Conservation (phyloP, 2,797 vertebrate genomes). For the Thunnus albacares region DNA sequence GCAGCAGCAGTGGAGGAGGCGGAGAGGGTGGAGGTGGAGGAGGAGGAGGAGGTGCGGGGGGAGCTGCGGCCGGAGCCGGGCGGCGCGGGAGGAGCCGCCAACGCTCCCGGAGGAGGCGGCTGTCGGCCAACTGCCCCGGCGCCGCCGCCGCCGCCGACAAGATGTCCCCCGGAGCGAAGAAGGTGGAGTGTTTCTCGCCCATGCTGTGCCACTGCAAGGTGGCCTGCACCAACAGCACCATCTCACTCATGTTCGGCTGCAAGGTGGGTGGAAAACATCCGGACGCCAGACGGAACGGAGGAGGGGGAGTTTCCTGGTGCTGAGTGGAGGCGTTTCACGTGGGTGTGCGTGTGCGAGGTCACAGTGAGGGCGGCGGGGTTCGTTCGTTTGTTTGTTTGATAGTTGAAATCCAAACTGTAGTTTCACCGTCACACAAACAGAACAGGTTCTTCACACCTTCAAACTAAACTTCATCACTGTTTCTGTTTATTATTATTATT, state of each 20-base stretch:
- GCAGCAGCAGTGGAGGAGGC: constrained; percentile 83
- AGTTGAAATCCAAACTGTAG: background rate
- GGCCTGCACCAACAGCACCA: constrained; percentile 90
- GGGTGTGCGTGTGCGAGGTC: background rate
- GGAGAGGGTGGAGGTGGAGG: constrained; percentile 77
- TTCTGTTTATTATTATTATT: no score
- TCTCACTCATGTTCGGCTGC: constrained; percentile 94
- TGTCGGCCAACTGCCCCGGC: constrained; percentile 84
- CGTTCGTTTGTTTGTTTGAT: background rate
- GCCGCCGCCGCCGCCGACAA: constrained; percentile 83
- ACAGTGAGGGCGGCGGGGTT: background rate
- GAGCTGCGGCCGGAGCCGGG: constrained; percentile 60
- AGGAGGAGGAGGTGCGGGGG: constrained; percentile 77
- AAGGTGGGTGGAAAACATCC: constrained; percentile 88
- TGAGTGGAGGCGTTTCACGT: background rate
- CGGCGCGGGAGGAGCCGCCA: constrained; percentile 72
- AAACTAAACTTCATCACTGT: no score
- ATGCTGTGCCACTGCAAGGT: constrained; percentile 93
- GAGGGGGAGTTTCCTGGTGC: background rate
- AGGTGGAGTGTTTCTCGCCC: constrained; percentile 91
- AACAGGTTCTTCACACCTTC: no score
- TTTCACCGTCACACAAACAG: background rate
- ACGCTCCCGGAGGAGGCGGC: constrained; percentile 80
- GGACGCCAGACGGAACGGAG: background rate
- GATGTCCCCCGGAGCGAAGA: constrained; percentile 88